Percentiles rank a stretch among this genome's conserved stretches.
phyloP scores from a whole-genome alignment of 2,797 vertebrate genomes.

The Pipistrellus pygmaeus region DNA sequence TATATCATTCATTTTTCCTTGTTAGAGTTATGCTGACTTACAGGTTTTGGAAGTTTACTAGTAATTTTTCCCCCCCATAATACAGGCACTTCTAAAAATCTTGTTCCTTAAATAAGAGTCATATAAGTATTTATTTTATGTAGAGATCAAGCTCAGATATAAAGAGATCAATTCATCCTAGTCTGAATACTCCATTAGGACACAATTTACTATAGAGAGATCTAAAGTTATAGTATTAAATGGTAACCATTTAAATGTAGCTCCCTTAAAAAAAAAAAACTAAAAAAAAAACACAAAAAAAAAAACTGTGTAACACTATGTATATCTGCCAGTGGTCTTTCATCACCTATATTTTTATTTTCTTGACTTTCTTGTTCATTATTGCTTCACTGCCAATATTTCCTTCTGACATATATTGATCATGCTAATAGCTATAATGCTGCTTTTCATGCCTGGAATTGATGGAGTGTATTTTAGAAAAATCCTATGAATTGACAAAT shows the following conservation, averaged over 20 bases:
- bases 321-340: neutral
- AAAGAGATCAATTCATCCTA: neutral
- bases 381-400: constrained; percentile 35
- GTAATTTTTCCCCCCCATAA: neutral
- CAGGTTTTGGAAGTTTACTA: neutral
- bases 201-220: constrained; percentile 1
- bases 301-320: neutral
- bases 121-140: constrained; percentile 33
- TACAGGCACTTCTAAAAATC: constrained; percentile 47
- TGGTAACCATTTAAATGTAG: constrained; percentile 38
- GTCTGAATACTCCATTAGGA: constrained; percentile 28
- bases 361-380: constrained; percentile 26
- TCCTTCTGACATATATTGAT: constrained; percentile 51
- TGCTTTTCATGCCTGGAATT: constrained; percentile 25
- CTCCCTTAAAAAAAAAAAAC: neutral
- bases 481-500: constrained; percentile 49
- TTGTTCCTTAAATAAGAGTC: constrained; percentile 1
- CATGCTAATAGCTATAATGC: constrained; percentile 47
- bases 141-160: constrained; percentile 28
- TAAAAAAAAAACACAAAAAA: neutral
- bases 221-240: neutral
- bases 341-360: neutral
- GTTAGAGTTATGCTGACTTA: neutral
- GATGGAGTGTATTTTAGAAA: constrained; percentile 10
- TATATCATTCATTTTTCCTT: constrained; percentile 17